Percentiles rank a stretch among this genome's conserved stretches.
These are phyloP conservation scores for Plutomurus gul DNA, from an alignment of 1,140 invertebrate genomes.

Conservation along the genomic window DNA sequence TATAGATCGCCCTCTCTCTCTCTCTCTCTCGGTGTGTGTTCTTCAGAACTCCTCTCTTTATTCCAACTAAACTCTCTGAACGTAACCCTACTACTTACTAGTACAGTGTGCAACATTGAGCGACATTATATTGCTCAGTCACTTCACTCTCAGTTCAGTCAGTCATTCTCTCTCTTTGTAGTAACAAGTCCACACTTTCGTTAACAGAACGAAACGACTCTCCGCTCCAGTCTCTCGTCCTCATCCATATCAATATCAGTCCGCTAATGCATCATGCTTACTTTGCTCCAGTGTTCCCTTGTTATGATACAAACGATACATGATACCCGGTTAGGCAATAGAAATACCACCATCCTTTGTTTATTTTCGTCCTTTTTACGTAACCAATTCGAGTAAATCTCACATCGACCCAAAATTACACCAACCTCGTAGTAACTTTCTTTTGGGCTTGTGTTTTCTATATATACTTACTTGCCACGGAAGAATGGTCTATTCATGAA, in stretches of 20 bases:
- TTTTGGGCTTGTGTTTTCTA: too few relatives aligned
- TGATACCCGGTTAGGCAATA: not conserved
- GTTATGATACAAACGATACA: not conserved
- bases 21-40: not conserved
- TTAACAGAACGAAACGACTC: not conserved
- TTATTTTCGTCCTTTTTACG: too few relatives aligned
- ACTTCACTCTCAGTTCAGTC: not conserved
- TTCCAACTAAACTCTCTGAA: not conserved
- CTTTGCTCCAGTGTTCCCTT: not conserved
- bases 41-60: not conserved
- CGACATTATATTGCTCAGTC: not conserved
- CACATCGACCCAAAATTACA: too few relatives aligned
- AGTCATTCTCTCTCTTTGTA: not conserved
- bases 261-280: not conserved
- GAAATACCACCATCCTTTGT: too few relatives aligned
- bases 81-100: not conserved
- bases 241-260: not conserved
- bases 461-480: too few relatives aligned
- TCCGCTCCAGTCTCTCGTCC: not conserved
- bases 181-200: not conserved
- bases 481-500: too few relatives aligned
- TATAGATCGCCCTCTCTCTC: not conserved
- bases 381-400: too few relatives aligned
- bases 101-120: not conserved
- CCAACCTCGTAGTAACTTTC: too few relatives aligned